Base-by-base conservation (phyloP, 2,888 invertebrate species). In the Nomada hirtipes region DNA sequence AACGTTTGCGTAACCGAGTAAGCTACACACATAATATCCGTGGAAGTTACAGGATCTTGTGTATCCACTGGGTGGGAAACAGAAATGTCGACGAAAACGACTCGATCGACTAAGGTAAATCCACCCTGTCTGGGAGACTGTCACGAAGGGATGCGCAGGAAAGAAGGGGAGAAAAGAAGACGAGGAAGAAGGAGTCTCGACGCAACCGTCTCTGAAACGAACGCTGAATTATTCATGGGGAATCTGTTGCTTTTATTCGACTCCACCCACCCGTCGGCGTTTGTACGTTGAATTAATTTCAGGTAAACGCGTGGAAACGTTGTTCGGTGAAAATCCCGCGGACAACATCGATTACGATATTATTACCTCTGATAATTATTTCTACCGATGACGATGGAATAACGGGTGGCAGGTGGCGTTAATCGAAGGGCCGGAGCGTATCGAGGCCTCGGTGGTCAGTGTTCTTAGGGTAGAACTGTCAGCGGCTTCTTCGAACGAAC, bases 161-260 rank as follows among this genome's bases (percentile, higher is more conserved):
- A 36, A 18, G 18, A 26, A 68, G 15, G 20, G 67, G 29, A 53
- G 53, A 44, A 29, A 42, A 10, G 59, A 23, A 13, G 76, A 20
- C 29, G 67, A 29, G 23, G 42, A 52, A 4, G 52, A 47, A 64
- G 59, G 23, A 60, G 57, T 36, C 29, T 11, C 80, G 76, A 81
- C 61, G 79, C 78, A 81, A 81, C 81, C 78, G 82, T 76, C 68
- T 64, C 71, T 64, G 29, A 82, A 83, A 76, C 82, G 83, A 69
- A 75, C 76, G 70, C 81, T 90, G 89, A 90, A 90, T 90, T 90
- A 90, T 90, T 89, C 91, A 90, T 90, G 76, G 78, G 47, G 85
- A 87, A 90, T 89, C 90, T 90, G 90, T 90, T 90, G 90, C 90
- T 89, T 88, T 83, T 82, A 86, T 86, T 72, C 81, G 82, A 77